Base-by-base conservation (phyloP, 2,888 invertebrate species). In the Stenichneumon culpator region DNA sequence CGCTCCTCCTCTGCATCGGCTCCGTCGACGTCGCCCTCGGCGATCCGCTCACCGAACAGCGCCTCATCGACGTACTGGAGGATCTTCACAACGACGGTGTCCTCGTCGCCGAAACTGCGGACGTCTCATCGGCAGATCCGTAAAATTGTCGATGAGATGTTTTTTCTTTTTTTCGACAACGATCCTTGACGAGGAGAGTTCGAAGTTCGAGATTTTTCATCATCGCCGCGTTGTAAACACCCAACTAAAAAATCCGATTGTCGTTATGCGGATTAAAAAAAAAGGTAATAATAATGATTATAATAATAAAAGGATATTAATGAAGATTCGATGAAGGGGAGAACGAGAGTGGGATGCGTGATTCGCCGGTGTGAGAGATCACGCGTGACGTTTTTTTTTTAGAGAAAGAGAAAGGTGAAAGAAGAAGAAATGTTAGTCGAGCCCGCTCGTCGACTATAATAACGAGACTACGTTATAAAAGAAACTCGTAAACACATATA, bases 11-110 rank as follows among this genome's bases (percentile, higher is more conserved):
- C 3, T 97, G 97, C 91, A 97, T 97, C 83, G 97, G 97, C 28
- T 97, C 97, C 52, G 97, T 97, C 6, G 97, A 97, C 92, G 96
- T 97, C 70, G 97, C 97, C 5, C 94, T 97, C 22, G 97, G 97
- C 1, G 96, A 97, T 92, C 96, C 96, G 0, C 95, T 96, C 78
- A 97, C 97, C 39, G 97, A 97, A 92, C 96, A 96, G 89, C 95
- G 97, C 73, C 94, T 97, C 69, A 94, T 97, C 86, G 97, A 97
- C 91, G 96, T 97, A 0, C 95, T 97, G 47, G 95, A 96, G 86
- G 97, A 97, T 93, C 95, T 97, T 50, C 95, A 97, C 92, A 95
- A 95, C 19, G 96, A 97, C 82, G 97, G 97, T 16, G 95, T 97
- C 79, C 95, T 97, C 32, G 94, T 94, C 14, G 94, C 95, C 28